Percentiles rank a stretch among this genome's conserved stretches.
phyloP scores from a whole-genome alignment of 2,113 vertebrate genomes.

The Sitta europaea region DNA sequence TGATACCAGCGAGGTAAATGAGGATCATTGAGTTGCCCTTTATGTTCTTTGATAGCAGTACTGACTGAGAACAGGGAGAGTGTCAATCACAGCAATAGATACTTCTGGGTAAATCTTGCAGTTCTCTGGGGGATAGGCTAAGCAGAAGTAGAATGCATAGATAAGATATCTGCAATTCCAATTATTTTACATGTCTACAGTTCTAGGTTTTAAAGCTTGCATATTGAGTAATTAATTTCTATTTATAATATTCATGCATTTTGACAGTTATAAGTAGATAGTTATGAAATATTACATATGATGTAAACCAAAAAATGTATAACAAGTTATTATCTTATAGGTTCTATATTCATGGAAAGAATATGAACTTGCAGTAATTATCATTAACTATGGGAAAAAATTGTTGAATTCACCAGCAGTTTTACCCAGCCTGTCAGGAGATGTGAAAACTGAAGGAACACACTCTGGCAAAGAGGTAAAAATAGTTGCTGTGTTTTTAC shows the following conservation, averaged over 20 bases:
- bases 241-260: neutral
- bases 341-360: slow-evolving; percentile 77
- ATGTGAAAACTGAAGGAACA: neutral
- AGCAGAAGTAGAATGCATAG: neutral
- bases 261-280: neutral
- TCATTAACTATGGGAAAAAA: slow-evolving; percentile 82
- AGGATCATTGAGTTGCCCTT: neutral
- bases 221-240: neutral
- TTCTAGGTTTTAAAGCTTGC: neutral
- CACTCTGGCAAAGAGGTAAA: neutral
- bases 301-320: neutral
- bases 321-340: slow-evolving; percentile 70
- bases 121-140: neutral
- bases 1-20: neutral
- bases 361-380: slow-evolving; percentile 71
- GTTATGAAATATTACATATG: neutral
- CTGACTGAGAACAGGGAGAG: neutral
- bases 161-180: neutral
- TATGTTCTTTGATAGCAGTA: neutral
- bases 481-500: slow-evolving; percentile 37
- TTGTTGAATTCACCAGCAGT: slow-evolving; percentile 62
- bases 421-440: neutral
- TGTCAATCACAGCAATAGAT: neutral
- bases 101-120: neutral
- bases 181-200: neutral